Evolutionary conservation across 1,140 invertebrate species (phyloP).

Genomic region (Cyrtorhinus lividipennis): DNA sequence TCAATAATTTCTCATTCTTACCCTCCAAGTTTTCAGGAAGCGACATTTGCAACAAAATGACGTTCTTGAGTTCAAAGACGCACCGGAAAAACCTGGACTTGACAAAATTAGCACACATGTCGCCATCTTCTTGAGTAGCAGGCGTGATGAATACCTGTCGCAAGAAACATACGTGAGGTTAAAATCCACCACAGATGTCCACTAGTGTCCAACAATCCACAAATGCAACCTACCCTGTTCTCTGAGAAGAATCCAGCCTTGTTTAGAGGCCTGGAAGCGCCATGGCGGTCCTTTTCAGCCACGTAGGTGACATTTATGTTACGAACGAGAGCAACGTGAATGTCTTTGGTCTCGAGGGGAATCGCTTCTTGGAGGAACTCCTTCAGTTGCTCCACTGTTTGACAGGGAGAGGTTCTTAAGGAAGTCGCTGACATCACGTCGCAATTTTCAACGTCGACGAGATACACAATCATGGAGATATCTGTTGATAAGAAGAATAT

Average conservation of each 20-base stretch:
- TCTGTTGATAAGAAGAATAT: no score
- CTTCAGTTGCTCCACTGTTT: slow-evolving; percentile 46
- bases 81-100: slow-evolving; percentile 28
- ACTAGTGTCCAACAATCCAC: no score
- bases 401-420: slow-evolving; percentile 38
- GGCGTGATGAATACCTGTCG: background rate
- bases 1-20: no score
- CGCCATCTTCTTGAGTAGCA: slow-evolving; percentile 22
- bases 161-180: no score
- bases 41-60: slow-evolving; percentile 42
- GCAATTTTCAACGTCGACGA: slow-evolving; percentile 43
- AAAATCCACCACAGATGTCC: no score
- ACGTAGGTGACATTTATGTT: background rate
- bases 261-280: background rate
- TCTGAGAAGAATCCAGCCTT: background rate
- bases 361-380: slow-evolving; percentile 24
- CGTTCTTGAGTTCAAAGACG: slow-evolving; percentile 39
- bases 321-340: background rate
- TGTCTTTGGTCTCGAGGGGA: background rate
- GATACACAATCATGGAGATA: slow-evolving; percentile 45
- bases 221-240: background rate
- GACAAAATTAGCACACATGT: slow-evolving; percentile 20
- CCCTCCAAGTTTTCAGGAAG: slow-evolving; percentile 43
- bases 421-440: slow-evolving; percentile 45
- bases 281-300: background rate